Percentiles rank a stretch among this genome's conserved stretches.
Conservation (phyloP, 2,797 vertebrate species). For the Enteromius argenteus region DNA sequence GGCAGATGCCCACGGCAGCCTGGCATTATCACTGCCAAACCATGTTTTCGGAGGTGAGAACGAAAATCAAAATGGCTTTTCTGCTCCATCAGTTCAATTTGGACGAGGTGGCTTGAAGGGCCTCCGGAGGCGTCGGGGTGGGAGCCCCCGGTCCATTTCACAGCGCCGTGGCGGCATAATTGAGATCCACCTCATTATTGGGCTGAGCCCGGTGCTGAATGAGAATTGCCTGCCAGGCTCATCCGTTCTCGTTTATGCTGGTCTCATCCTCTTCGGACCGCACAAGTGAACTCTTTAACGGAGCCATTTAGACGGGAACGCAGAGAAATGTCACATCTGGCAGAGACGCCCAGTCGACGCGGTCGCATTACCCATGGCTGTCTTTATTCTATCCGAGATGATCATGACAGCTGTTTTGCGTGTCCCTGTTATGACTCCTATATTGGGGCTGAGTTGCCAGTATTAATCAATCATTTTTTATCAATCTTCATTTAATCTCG, state of each 20-base stretch:
- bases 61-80: slow-evolving; percentile 66
- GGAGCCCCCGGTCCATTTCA: slow-evolving; percentile 58
- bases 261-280: slow-evolving; percentile 48
- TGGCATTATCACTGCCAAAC: slow-evolving; percentile 35
- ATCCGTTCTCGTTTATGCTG: slow-evolving; percentile 58
- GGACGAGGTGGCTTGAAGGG: slow-evolving; percentile 57
- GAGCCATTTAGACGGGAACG: slow-evolving; percentile 31
- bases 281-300: slow-evolving; percentile 55
- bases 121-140: slow-evolving; percentile 50
- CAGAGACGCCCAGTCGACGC: slow-evolving; percentile 31
- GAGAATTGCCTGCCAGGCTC: slow-evolving; percentile 56
- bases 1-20: slow-evolving; percentile 40
- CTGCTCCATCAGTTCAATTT: slow-evolving; percentile 66
- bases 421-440: slow-evolving; percentile 14
- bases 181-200: slow-evolving; percentile 65
- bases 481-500: background rate
- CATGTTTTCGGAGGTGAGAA: slow-evolving; percentile 53
- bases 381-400: slow-evolving; percentile 27
- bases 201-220: slow-evolving; percentile 50
- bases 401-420: slow-evolving; percentile 35
- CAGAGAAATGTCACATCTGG: slow-evolving; percentile 25
- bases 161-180: slow-evolving; percentile 55
- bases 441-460: background rate
- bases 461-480: background rate
- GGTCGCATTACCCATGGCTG: slow-evolving; percentile 18